Evolutionary conservation across 1,140 invertebrate species (phyloP), one percentile per base, ranked within the genome.

Genomic region (Drosophila fuyamai): DNA sequence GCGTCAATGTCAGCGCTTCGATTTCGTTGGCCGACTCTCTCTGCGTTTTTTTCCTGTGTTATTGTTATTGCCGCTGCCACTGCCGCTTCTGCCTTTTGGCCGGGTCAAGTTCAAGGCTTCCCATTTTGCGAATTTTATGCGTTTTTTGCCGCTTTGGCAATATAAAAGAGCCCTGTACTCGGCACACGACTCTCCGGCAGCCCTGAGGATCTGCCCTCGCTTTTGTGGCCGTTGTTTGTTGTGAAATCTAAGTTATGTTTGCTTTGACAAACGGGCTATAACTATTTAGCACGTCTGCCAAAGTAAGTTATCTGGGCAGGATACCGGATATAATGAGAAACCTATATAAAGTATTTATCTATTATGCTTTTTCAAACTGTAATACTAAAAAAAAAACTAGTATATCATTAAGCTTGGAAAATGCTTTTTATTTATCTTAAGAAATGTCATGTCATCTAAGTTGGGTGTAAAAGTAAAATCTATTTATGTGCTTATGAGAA

Each of bases 71-170:
- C 63, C 60, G 62, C 48, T 88, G 71, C 77, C 80, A 73, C 88
- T 88, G 66, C 63, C 60, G 62, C 48, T 44, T 62, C 59, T 76
- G 75, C 63, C 58, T 72, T 55, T 54, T 67, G 62, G 65, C 62
- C 77, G 70, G 84, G 84, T 89, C 84, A 89, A 89, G 84, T 89
- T 89, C 84, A 89, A 89, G 84, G 84, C 84, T 89, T 89, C 81
- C 77, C 84, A 83, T 71, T 83, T 79, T 68, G 58, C 61, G 53
- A 79, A 59, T 79, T 89, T 86, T 86, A 88, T 88, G 83, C 76
- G 83, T 86, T 86, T 72, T 54, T 72, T 75, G 74, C 60, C 67
- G 74, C 78, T 44, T 38, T 38, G 71, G 50, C 27, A 35, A 44
- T 14, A 36, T 27, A 43, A 13, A 36, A 27, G 50, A 29, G 38